Evolutionary conservation across 2,888 invertebrate species (phyloP).

Genomic region (Lasioglossum calceatum): DNA sequence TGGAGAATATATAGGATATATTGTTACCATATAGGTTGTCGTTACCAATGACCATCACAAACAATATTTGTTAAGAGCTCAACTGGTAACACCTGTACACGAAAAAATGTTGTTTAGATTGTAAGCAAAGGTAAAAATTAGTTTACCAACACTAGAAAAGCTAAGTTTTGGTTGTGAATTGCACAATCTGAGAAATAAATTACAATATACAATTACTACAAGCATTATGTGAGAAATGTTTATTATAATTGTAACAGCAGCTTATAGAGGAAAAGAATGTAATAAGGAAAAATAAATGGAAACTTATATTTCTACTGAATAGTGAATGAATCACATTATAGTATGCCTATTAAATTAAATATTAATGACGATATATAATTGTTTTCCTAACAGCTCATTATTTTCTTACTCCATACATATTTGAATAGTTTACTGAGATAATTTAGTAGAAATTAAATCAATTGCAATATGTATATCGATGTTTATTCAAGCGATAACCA

Average conservation of each 20-base stretch:
- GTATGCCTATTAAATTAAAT: slow-evolving; percentile 28
- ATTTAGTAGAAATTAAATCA: slow-evolving; percentile 19
- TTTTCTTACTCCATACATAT: neutral
- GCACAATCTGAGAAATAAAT: neutral
- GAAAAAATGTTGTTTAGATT: neutral
- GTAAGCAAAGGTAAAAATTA: neutral
- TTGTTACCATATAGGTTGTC: neutral
- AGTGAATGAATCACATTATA: neutral
- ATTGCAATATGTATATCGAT: slow-evolving; percentile 11
- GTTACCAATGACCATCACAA: slow-evolving; percentile 6
- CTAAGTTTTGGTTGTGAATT: neutral
- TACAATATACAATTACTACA: neutral
- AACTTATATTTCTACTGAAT: neutral
- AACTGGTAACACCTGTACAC: neutral
- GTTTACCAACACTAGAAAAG: neutral
- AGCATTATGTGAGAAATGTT: neutral
- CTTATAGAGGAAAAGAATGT: neutral
- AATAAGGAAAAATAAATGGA: neutral
- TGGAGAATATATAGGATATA: neutral
- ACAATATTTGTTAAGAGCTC: slow-evolving; percentile 6
- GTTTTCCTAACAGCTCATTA: slow-evolving; percentile 5
- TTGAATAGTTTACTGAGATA: slow-evolving; percentile 6
- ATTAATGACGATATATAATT: slow-evolving; percentile 17
- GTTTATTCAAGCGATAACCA: neutral
- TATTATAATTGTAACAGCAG: neutral